Conservation (phyloP, 2,797 vertebrate species). For the Orientallactaga sibirica region DNA sequence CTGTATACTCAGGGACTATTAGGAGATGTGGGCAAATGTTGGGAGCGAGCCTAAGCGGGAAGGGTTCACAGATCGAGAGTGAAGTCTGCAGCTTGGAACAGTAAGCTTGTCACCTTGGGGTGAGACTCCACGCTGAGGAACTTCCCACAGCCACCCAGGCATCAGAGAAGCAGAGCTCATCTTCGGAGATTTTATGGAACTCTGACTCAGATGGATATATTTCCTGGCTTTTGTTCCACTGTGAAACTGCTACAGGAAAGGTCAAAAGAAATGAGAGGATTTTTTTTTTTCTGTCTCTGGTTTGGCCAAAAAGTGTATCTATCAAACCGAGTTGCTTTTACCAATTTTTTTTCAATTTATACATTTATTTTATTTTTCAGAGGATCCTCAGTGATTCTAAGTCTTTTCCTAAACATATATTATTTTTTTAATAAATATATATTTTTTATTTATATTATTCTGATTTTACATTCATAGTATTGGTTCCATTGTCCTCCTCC, state of each 20-base stretch:
- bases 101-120: background rate
- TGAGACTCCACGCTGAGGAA: background rate
- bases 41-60: background rate
- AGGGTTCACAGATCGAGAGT: background rate
- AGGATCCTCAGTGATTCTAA: too few relatives aligned
- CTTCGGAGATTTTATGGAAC: background rate
- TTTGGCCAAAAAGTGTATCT: background rate
- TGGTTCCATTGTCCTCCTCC: too few relatives aligned
- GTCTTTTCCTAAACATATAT: too few relatives aligned
- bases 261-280: background rate
- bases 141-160: background rate
- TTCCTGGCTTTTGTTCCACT: background rate
- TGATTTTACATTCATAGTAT: too few relatives aligned
- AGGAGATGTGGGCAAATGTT: background rate
- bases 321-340: background rate
- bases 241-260: background rate
- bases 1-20: background rate
- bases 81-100: background rate
- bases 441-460: too few relatives aligned
- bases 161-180: background rate
- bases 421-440: too few relatives aligned
- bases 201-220: background rate
- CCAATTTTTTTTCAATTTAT: too few relatives aligned
- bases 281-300: background rate
- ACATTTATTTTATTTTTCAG: too few relatives aligned